phyloP scores from a whole-genome alignment of 2,888 invertebrate genomes.

The Monopis laevigella region DNA sequence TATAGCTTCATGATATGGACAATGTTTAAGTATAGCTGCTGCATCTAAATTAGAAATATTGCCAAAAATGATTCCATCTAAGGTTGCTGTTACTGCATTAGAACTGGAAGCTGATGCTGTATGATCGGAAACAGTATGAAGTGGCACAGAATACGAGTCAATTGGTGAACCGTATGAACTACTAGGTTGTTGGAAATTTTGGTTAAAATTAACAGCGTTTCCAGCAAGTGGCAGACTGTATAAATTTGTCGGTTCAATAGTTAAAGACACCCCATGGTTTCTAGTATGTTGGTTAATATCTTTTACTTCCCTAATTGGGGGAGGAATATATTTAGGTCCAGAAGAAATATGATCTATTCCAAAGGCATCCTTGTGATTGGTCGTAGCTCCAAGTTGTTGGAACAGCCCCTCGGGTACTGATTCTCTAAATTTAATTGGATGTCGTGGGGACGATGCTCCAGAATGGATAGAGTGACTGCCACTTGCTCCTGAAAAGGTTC shows the following conservation, averaged over 20 bases:
- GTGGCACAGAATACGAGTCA: constrained; percentile 61
- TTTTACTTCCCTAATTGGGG: constrained; percentile 69
- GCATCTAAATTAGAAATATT: constrained; percentile 50
- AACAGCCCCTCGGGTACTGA: constrained; percentile 76
- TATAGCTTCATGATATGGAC: constrained; percentile 62
- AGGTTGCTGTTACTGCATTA: constrained; percentile 41
- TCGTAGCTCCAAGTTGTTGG: constrained; percentile 71
- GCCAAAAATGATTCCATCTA: constrained; percentile 47
- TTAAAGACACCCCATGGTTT: constrained; percentile 40
- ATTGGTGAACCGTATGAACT: constrained; percentile 51
- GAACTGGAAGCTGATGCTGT: constrained; percentile 52
- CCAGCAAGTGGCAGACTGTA: constrained; percentile 61
- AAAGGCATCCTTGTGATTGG: constrained; percentile 69
- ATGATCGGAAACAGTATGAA: constrained; percentile 58
- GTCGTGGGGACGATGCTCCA: constrained; percentile 55
- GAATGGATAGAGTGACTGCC: constrained; percentile 37
- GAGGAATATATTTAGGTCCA: constrained; percentile 69
- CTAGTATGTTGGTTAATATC: constrained; percentile 42
- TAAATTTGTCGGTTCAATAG: constrained; percentile 57
- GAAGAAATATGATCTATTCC: constrained; percentile 62
- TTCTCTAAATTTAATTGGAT: constrained; percentile 78
- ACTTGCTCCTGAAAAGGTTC: constrained; percentile 38
- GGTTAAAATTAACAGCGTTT: constrained; percentile 57
- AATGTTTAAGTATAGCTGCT: constrained; percentile 57
- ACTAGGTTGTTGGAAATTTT: constrained; percentile 29